Evolutionary conservation across 2,888 invertebrate species (phyloP).

Genomic region (Orthosia gracilis): DNA sequence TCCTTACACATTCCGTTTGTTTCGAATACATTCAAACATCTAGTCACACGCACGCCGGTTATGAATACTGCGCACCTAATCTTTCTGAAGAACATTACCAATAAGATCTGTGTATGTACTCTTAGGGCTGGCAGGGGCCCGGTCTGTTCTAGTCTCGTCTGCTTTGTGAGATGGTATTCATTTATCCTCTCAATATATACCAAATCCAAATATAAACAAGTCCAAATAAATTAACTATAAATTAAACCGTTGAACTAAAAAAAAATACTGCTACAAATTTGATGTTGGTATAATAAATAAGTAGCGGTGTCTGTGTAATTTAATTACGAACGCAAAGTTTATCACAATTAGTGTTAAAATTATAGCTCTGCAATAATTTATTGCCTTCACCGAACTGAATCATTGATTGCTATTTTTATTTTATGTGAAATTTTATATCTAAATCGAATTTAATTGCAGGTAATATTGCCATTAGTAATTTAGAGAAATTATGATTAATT

Average conservation of each 20-base stretch:
- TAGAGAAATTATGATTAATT: neutral
- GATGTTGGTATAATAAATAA: conserved; percentile 12
- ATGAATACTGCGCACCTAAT: too few species aligned
- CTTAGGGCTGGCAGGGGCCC: too few species aligned
- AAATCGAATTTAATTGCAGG: neutral
- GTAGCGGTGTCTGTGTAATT: conserved; percentile 14
- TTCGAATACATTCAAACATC: too few species aligned
- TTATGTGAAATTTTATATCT: neutral
- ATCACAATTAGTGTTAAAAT: conserved; percentile 23
- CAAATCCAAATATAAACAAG: too few species aligned
- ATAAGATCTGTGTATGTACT: too few species aligned
- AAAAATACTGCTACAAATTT: neutral
- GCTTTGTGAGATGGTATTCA: too few species aligned
- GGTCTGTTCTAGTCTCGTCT: too few species aligned
- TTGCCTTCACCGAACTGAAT: conserved; percentile 2
- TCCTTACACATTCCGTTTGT: too few species aligned
- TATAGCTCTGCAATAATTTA: conserved; percentile 25
- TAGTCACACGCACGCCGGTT: too few species aligned
- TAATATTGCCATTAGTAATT: neutral
- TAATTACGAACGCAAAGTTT: conserved; percentile 10
- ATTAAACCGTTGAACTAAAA: neutral
- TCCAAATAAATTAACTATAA: neutral
- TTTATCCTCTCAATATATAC: too few species aligned
- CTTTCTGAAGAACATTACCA: too few species aligned
- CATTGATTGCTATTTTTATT: conserved; percentile 6